Conservation (phyloP, 2,888 invertebrate genomes). For the Fissipunctia ypsillon region DNA sequence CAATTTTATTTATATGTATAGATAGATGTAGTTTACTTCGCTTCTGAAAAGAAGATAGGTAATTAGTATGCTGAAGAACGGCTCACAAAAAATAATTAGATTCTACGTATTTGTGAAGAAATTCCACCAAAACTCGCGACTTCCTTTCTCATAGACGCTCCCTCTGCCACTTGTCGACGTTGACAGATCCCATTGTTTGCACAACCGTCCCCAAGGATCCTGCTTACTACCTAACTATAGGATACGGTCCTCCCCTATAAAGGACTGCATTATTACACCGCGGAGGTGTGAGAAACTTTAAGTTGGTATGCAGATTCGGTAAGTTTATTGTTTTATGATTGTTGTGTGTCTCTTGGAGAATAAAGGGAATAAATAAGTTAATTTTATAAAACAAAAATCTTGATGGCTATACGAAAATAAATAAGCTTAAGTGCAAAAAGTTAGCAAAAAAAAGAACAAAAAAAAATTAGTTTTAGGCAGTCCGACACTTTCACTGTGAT, state of each 20-base stretch:
- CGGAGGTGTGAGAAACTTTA: conserved; percentile 14
- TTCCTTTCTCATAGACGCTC: conserved; percentile 34
- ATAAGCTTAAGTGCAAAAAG: background rate
- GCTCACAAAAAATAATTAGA: background rate
- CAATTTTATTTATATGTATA: too few species aligned
- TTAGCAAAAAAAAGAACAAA: too few species aligned
- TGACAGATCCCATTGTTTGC: conserved; percentile 74
- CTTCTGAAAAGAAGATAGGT: background rate
- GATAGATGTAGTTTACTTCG: too few species aligned
- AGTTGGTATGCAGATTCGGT: conserved; percentile 5
- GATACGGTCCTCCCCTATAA: conserved; percentile 64
- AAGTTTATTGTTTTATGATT: conserved; percentile 20
- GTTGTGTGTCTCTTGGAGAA: background rate
- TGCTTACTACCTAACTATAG: conserved; percentile 70
- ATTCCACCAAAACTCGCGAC: conserved; percentile 14
- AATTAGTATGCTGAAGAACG: background rate
- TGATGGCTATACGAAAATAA: background rate
- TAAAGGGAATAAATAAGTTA: background rate
- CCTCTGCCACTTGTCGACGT: conserved; percentile 62
- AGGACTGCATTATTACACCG: conserved; percentile 68
- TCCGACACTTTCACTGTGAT: too few species aligned
- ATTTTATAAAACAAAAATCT: too few species aligned
- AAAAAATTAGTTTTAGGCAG: too few species aligned
- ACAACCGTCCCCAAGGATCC: conserved; percentile 66
- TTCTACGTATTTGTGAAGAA: background rate